These are phyloP conservation scores for Phoxinus dragarum DNA, from an alignment of 2,797 vertebrate species.

Conservation along the genomic window DNA sequence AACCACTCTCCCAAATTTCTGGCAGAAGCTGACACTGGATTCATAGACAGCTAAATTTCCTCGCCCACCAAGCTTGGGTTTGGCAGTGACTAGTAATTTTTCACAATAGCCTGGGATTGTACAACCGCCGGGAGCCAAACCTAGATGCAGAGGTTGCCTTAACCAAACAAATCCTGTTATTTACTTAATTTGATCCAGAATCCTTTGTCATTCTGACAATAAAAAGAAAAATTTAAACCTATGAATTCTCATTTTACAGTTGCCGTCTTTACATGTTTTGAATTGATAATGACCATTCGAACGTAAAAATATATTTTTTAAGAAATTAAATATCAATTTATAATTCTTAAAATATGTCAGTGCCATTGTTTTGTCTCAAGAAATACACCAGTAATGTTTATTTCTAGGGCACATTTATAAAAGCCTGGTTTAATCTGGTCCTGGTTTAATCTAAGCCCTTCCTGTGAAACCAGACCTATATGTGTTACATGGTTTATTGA, in stretches of 20 bases:
- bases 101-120: constrained; percentile 45
- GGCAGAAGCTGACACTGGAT: constrained; percentile 28
- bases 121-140: constrained; percentile 28
- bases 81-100: constrained; percentile 21
- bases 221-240: neutral
- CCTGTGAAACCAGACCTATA: neutral
- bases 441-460: no score
- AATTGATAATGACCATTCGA: neutral
- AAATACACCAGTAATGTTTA: no score
- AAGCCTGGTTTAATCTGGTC: no score
- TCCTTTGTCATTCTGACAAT: constrained; percentile 18
- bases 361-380: neutral
- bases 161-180: neutral
- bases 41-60: neutral
- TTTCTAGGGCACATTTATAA: no score
- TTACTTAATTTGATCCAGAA: neutral
- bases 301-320: neutral
- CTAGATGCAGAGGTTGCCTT: constrained; percentile 1
- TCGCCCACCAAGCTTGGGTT: constrained; percentile 37
- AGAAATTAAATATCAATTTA: neutral
- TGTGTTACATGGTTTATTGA: neutral
- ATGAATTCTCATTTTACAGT: neutral
- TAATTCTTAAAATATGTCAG: neutral
- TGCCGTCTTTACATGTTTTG: neutral
- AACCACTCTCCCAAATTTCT: constrained; percentile 37